Evolutionary conservation across 2,797 vertebrate species (phyloP), one percentile per base, ranked within the genome.

Genomic region (Oreochromis mossambicus): DNA sequence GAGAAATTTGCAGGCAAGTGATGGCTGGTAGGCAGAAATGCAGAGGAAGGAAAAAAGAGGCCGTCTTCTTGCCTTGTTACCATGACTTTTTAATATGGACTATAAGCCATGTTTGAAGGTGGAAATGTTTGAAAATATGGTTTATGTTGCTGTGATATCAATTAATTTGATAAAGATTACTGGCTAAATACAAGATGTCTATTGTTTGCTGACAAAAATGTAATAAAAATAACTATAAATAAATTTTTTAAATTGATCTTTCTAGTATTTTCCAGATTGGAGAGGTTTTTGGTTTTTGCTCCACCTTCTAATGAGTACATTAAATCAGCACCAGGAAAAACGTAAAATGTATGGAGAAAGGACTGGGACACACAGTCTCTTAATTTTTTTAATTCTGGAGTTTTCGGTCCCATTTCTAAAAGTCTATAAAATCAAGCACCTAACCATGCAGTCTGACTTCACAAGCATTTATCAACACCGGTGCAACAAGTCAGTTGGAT

Each of bases 1-100:
- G 82, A 90, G 83, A 83, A 83, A 85, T 89, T 91, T 61, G 51
- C 68, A 87, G 85, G 90, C 82, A 87, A 90, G 87, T 84, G 78
- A 55, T 70, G 77, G 83, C 89, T 87, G 68, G 83, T 82, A 61
- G 84, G 82, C 81, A 80, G 84, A 26, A 61, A 85, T 73, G 89
- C 82, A 89, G 86, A 43, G 43, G 82, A 80, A 73, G 61, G 41
- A 78, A 75, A 63, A 21, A 24, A 14, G 61, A 81, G 70, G 51
- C 17, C 48, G 70, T 83, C 81, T 41, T 61, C 63, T 38, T 54
- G 66, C 68, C 55, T 88, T 68, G 77, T 46, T 90, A 85, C 78
- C 50, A 5, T 70, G 81, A 70, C 34, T 85, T 5, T 84, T 75
- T 15, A 12, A 5, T 19, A 19, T 29, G 4, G 5, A 7, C 24